A percentile compares a stretch with the other conserved stretches of the same genome.
phyloP scores from a whole-genome alignment of 2,113 vertebrate species.

The Clarias gariepinus region DNA sequence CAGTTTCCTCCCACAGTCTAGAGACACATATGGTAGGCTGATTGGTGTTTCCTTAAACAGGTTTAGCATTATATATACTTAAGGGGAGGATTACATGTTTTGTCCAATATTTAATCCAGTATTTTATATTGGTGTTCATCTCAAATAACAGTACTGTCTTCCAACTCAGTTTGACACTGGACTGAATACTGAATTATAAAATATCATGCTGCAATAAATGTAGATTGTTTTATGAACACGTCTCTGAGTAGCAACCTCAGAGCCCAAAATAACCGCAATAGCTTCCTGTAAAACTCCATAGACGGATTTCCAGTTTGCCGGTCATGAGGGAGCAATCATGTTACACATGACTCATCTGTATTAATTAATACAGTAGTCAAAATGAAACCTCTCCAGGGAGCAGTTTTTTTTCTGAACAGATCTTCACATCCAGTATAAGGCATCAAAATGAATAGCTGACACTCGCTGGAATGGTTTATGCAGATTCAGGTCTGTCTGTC shows the following conservation, averaged over 20 bases:
- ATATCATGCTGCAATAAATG: background rate
- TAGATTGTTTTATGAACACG: background rate
- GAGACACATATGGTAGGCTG: too few species aligned
- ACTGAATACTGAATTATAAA: background rate
- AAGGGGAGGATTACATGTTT: background rate
- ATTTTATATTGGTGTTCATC: background rate
- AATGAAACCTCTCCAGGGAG: background rate
- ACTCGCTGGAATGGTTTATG: background rate
- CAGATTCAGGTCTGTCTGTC: background rate
- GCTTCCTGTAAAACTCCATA: conserved; percentile 2
- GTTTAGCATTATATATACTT: too few species aligned
- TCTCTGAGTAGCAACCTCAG: background rate
- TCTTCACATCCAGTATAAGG: background rate
- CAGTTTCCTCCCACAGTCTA: too few species aligned
- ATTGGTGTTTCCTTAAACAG: too few species aligned
- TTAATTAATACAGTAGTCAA: background rate
- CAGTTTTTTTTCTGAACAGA: background rate
- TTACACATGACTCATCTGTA: background rate
- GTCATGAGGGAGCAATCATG: background rate
- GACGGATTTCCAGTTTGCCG: background rate
- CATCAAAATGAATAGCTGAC: background rate
- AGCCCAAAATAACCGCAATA: background rate
- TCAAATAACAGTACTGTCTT: background rate
- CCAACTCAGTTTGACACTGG: background rate
- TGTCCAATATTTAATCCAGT: background rate